Evolutionary conservation across 1,140 invertebrate genomes (phyloP), one percentile per base, ranked within the genome.

Genomic region (Panonychus citri): DNA sequence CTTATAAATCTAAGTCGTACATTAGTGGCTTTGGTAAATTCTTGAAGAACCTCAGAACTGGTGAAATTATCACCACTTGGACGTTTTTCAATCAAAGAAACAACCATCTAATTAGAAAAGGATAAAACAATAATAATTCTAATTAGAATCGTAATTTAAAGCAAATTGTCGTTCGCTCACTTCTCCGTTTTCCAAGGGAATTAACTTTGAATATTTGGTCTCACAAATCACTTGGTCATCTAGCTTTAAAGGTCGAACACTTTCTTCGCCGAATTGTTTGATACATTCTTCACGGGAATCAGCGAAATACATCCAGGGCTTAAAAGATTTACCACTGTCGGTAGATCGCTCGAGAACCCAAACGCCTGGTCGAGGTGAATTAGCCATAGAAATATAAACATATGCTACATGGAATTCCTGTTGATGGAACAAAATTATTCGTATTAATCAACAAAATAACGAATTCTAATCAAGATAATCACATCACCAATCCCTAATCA

Each of bases 401-500:
- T 97, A 99, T 0, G 93, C 93, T 3, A 98, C 90, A 72, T 98
- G 91, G 68, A 97, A 98, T 77, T 96, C 89, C 91, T 34, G n/a
- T n/a, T n/a, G n/a, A n/a, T n/a, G n/a, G n/a, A n/a, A n/a, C n/a
- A n/a, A n/a, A n/a, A n/a, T n/a, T n/a, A n/a, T n/a, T n/a, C n/a
- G n/a, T n/a, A n/a, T n/a, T n/a, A n/a, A n/a, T n/a, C n/a, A n/a
- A n/a, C n/a, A n/a, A n/a, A n/a, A n/a, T n/a, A n/a, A n/a, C n/a
- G n/a, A n/a, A n/a, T n/a, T n/a, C n/a, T n/a, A n/a, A n/a, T 40
- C n/a, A 12, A 40, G 10, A 12, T 40, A n/a, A 40, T 40, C n/a
- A 40, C 10, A 40, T 12, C 39, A 12, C 10, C n/a, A 12, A 12
- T 40, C 39, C n/a, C n/a, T 40, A n/a, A n/a, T 40, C n/a, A 40